Evolutionary conservation across 2,888 invertebrate genomes (phyloP), one percentile per base, ranked within the genome.

Genomic region (Herminia tarsipennalis): DNA sequence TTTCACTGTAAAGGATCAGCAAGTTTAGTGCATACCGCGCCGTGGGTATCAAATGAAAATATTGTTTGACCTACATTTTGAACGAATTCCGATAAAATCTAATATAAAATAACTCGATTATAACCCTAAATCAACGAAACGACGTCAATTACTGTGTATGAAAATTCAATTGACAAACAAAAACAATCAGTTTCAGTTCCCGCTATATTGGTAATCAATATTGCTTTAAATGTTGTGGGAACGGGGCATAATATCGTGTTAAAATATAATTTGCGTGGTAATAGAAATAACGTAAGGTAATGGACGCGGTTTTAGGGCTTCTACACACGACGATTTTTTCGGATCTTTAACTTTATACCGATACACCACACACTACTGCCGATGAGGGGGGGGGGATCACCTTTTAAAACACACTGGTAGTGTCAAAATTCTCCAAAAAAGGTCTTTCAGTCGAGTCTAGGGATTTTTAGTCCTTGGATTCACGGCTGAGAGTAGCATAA

Each of bases 251-350:
- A 17, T 18, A 3, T 9, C 13, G 9, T 22, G 22, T 34, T 30
- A 29, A 16, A 30, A 42, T 25, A 34, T 42, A 46, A 43, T 43
- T 51, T 25, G 1, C 10, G 25, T 17, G 17, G 17, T 30, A 16
- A 30, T 30, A 8, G 10, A 30, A 18, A 30, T 5, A 9, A 18
- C 18, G 30, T 18, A 30, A 18, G 10, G 17, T 18, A 18, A n/a
- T n/a, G n/a, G n/a, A n/a, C n/a, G n/a, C n/a, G n/a, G n/a, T n/a
- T n/a, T n/a, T n/a, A n/a, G n/a, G n/a, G n/a, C n/a, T n/a, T n/a
- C n/a, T n/a, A n/a, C n/a, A n/a, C n/a, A n/a, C n/a, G n/a, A n/a
- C n/a, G n/a, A n/a, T n/a, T n/a, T n/a, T n/a, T n/a, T n/a, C n/a
- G n/a, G n/a, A n/a, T n/a, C n/a, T n/a, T n/a, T n/a, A n/a, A n/a